Evolutionary conservation across 2,888 invertebrate genomes (phyloP), one percentile per base, ranked within the genome.

Genomic region (Polymixis lichenea): DNA sequence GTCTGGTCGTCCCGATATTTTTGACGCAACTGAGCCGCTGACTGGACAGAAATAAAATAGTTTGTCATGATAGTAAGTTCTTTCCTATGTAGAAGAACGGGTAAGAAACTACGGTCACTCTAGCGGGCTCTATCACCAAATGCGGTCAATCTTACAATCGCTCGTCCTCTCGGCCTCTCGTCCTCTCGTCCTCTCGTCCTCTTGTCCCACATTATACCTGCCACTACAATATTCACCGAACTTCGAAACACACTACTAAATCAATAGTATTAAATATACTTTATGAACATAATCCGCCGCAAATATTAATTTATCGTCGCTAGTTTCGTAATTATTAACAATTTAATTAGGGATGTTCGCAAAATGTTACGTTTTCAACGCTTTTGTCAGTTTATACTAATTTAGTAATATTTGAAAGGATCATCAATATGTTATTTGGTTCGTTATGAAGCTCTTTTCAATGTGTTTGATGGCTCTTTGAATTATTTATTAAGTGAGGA

Each of bases 261-360:
- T 83, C 75, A 83, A 76, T 69, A 49, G 55, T 58, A 70, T 83
- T 82, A 72, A 83, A 62, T 70, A 76, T 76, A 72, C 19, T 80
- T 70, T 69, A 75, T 67, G 76, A 58, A 46, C 70, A 67, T 15
- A 70, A 83, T 76, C 72, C 53, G 19, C 62, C 72, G 43, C 64
- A 77, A 84, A 80, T 73, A 80, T 64, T 73, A 77, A 83, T 73
- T 84, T 84, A 80, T 80, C 62, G 70, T 32, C 46, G 17, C 8
- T 56, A 61, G 70, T 71, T 55, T 60, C n/a, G 51, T 71, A 68
- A 84, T 77, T 66, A 77, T 83, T 78, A 64, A 60, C 62, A 49
- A 56, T 64, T 77, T 75, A 22, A 71, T 80, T 61, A 70, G 51
- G 11, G 32, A 25, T 68, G 51, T 46, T 61, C 22, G 17, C 60